Conservation (phyloP, 1,140 invertebrate genomes). For the Harlomillsia oculata region DNA sequence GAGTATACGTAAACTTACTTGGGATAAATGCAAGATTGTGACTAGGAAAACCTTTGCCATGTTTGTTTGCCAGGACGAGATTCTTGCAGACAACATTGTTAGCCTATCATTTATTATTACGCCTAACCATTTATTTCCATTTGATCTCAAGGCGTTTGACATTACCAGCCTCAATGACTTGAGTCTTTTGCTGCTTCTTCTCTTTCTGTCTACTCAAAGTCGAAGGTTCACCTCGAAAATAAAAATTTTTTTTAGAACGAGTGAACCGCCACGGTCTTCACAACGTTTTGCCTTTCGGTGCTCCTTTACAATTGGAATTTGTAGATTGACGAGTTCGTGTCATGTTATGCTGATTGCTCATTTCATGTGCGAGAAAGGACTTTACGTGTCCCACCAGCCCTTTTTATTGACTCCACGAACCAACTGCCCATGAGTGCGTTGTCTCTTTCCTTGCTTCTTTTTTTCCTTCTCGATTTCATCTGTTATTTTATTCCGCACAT, state of each 20-base stretch:
- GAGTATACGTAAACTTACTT: no score
- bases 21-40: no score
- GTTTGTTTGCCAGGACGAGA: slow-evolving; percentile 6
- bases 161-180: no score
- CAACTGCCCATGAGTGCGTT: background rate
- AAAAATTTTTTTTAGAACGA: background rate
- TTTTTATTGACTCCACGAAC: slow-evolving; percentile 17
- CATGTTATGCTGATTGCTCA: slow-evolving; percentile 20
- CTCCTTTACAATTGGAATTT: slow-evolving; percentile 8
- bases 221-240: background rate
- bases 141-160: slow-evolving; percentile 14
- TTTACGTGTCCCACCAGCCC: slow-evolving; percentile 8
- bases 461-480: no score
- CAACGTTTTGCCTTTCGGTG: slow-evolving; percentile 7
- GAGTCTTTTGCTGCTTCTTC: no score
- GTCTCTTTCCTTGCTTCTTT: background rate
- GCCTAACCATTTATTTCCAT: slow-evolving; percentile 15
- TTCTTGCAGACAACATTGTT: slow-evolving; percentile 12
- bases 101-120: slow-evolving; percentile 16
- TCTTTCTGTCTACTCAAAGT: background rate
- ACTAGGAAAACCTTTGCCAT: no score
- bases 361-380: slow-evolving; percentile 10
- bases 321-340: slow-evolving; percentile 23
- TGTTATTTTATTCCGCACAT: no score
- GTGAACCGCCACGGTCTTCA: background rate